phyloP scores from a whole-genome alignment of 1,140 invertebrate genomes.

The Euglossa dilemma region DNA sequence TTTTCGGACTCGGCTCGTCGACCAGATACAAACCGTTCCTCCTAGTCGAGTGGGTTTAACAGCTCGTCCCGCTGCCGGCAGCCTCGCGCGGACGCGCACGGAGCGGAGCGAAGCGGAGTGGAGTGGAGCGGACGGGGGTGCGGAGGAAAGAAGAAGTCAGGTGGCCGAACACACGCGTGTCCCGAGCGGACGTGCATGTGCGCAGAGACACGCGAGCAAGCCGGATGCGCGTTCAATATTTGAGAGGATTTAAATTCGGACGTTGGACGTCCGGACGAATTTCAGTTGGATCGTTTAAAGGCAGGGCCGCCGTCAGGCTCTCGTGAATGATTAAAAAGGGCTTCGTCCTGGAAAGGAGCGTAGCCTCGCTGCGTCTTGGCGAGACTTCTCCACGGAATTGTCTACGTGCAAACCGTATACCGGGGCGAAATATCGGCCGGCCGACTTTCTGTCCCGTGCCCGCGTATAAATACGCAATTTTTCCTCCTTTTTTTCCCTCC shows the following conservation, averaged over 20 bases:
- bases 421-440: conserved; percentile 67
- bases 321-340: conserved; percentile 79
- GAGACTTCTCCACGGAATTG: conserved; percentile 72
- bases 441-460: conserved; percentile 39
- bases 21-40: conserved; percentile 44
- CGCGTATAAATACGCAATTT: conserved; percentile 74
- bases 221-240: conserved; percentile 78
- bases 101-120: too few species aligned
- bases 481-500: not conserved
- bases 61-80: conserved; percentile 50
- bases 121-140: conserved; percentile 37
- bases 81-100: conserved; percentile 19
- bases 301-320: conserved; percentile 73
- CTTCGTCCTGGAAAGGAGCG: conserved; percentile 62
- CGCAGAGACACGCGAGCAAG: conserved; percentile 40
- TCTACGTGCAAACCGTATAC: conserved; percentile 74
- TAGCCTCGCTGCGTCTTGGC: conserved; percentile 54
- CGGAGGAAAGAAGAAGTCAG: conserved; percentile 59
- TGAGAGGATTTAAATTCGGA: conserved; percentile 81
- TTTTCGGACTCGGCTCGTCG: conserved; percentile 50
- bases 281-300: conserved; percentile 79
- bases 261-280: conserved; percentile 79
- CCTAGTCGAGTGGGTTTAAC: conserved; percentile 68
- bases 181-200: not conserved
- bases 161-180: not conserved